phyloP scores from a whole-genome alignment of 1,140 invertebrate species.

The Himalopsyche phryganea region DNA sequence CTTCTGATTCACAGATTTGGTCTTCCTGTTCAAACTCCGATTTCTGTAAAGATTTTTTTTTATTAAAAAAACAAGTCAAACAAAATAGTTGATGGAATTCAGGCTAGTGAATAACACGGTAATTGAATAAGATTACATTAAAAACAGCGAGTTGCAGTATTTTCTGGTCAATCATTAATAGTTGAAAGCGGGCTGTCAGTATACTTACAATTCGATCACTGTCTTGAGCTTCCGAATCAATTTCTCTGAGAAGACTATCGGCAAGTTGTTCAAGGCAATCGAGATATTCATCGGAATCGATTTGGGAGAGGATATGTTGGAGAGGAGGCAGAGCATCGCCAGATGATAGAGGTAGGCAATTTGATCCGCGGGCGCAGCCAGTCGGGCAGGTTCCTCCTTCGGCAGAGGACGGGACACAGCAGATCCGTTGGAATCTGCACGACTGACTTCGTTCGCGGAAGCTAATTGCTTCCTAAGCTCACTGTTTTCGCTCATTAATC shows the following conservation, averaged over 20 bases:
- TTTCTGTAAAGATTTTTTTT: slow-evolving; percentile 30
- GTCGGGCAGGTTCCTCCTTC: slow-evolving; percentile 68
- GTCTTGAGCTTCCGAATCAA: slow-evolving; percentile 69
- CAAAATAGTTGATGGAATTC: too few species aligned
- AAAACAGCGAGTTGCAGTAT: too few species aligned
- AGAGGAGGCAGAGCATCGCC: slow-evolving; percentile 72
- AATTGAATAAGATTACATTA: too few species aligned
- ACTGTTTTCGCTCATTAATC: slow-evolving; percentile 61
- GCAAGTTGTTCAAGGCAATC: slow-evolving; percentile 73
- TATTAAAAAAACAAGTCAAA: too few species aligned
- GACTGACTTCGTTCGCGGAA: slow-evolving; percentile 40
- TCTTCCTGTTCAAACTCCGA: slow-evolving; percentile 25
- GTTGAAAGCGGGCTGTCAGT: too few species aligned
- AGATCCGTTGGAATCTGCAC: slow-evolving; percentile 63
- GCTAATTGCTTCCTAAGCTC: slow-evolving; percentile 55
- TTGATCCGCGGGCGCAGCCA: slow-evolving; percentile 49
- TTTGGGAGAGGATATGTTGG: slow-evolving; percentile 69
- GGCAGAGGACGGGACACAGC: slow-evolving; percentile 80
- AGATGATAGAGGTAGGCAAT: slow-evolving; percentile 58
- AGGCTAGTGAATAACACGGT: too few species aligned
- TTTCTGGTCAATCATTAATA: too few species aligned
- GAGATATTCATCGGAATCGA: slow-evolving; percentile 63
- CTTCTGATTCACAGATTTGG: slow-evolving; percentile 39
- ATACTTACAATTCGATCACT: slow-evolving; percentile 61
- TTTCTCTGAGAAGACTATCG: slow-evolving; percentile 74